Evolutionary conservation across 2,113 vertebrate species (phyloP).

Genomic region (Setophaga petechia): DNA sequence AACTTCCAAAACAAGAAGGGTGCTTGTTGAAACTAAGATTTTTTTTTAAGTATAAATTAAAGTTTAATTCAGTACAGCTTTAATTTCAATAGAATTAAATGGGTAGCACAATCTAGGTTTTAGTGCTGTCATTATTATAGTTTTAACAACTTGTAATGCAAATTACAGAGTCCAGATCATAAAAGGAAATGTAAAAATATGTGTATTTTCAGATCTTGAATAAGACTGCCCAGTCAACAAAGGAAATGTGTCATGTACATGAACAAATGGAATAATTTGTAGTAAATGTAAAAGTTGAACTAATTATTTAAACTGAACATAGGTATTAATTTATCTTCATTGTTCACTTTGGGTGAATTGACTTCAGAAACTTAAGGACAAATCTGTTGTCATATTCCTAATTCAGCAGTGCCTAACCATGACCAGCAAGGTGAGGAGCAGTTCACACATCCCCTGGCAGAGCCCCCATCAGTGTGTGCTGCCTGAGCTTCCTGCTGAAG

Average conservation of each 20-base stretch:
- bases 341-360: background rate
- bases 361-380: background rate
- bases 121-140: background rate
- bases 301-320: background rate
- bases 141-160: background rate
- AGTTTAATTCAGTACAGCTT: background rate
- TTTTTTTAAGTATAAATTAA: background rate
- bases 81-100: background rate
- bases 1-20: background rate
- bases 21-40: background rate
- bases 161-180: background rate
- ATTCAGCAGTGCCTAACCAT: background rate
- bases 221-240: background rate
- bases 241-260: background rate
- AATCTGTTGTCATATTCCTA: background rate
- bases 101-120: background rate
- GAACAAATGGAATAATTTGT: background rate
- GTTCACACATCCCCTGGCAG: background rate
- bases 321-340: background rate
- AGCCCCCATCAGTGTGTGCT: rapidly evolving
- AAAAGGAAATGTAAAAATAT: background rate
- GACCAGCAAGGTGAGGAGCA: background rate
- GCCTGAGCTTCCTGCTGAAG: background rate
- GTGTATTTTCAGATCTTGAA: background rate
- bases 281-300: background rate